Base-by-base conservation (phyloP, 2,888 invertebrate species). In the Achlya flavicornis region DNA sequence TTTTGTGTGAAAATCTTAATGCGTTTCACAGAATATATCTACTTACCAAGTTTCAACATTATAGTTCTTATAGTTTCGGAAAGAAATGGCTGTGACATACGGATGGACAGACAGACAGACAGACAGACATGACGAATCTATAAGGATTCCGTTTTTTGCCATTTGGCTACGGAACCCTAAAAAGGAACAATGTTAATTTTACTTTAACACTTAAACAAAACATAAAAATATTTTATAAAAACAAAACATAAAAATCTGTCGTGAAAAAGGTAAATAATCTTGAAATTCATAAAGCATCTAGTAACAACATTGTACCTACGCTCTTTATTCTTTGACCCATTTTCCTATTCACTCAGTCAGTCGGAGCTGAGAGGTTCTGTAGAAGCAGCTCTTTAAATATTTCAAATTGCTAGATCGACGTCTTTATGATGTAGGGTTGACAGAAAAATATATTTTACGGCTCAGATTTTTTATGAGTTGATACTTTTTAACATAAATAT, bases 381-480 rank as follows among this genome's bases (percentile, higher is more conserved):
- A 53, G 53, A 19, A 53, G 53, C 53, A 53, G 10, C 53, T 53
- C 53, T 53, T 53, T 53, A 53, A 53, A 53, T 53, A 53, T 53
- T 53, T 53, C 53, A 53, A 53, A 53, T 53, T 53, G 53, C 53
- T 53, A 19, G 53, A 53, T 53, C 16, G 48, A 48, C 48, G 10
- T 53, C 53, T 53, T 16, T 19, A 41, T 41, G 53, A 41, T 41
- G 53, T 19, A 53, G n/a, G 3, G 53, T 53, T 19, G 53, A 19
- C 53, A 53, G 16, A 53, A 53, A 53, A 48, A n/a, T 0, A 5
- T 19, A 10, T 14, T 0, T 53, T 53, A 48, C 19, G 10, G 10
- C 46, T 7, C 1, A 46, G n/a, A 46, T 46, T n/a, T 46, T n/a
- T 46, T 46, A 43, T 10, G 14, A 14, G 43, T 14, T 4, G 6